Evolutionary conservation across 2,888 invertebrate species (phyloP).

Genomic region (Pollenia griseotomentosa): DNA sequence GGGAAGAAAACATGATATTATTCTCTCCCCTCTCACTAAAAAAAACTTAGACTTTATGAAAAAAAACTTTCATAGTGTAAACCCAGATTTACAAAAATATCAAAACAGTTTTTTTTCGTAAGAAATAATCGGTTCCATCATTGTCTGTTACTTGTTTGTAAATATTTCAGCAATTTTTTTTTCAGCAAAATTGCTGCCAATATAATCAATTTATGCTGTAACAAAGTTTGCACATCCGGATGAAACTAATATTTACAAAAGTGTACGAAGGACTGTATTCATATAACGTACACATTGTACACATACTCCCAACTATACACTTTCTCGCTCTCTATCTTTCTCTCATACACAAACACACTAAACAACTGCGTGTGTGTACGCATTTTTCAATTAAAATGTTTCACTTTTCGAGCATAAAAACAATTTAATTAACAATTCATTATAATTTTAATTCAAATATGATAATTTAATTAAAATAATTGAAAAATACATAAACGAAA

Average conservation of each 20-base stretch:
- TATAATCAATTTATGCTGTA: neutral
- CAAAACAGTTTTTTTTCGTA: too few relatives aligned
- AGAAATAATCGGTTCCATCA: too few relatives aligned
- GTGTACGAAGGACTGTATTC: neutral
- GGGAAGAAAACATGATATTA: too few relatives aligned
- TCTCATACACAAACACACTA: slow-evolving; percentile 3
- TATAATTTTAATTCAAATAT: slow-evolving; percentile 65
- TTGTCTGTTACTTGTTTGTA: too few relatives aligned
- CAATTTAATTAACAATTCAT: slow-evolving; percentile 72
- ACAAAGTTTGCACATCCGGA: slow-evolving; percentile 1
- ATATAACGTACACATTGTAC: neutral
- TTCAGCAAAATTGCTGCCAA: too few relatives aligned
- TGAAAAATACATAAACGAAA: slow-evolving; percentile 11
- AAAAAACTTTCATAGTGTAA: too few relatives aligned
- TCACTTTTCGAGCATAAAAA: slow-evolving; percentile 64
- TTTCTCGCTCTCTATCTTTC: neutral
- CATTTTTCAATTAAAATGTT: slow-evolving; percentile 72
- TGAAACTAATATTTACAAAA: slow-evolving; percentile 61
- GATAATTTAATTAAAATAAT: slow-evolving; percentile 73
- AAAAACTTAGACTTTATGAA: too few relatives aligned
- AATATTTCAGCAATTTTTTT: too few relatives aligned
- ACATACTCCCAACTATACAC: neutral
- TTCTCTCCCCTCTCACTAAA: too few relatives aligned
- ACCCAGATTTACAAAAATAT: too few relatives aligned
- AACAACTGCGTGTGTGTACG: slow-evolving; percentile 43